Evolutionary conservation across 2,888 invertebrate species (phyloP), one percentile per base, ranked within the genome.

Genomic region (Noctua janthe): DNA sequence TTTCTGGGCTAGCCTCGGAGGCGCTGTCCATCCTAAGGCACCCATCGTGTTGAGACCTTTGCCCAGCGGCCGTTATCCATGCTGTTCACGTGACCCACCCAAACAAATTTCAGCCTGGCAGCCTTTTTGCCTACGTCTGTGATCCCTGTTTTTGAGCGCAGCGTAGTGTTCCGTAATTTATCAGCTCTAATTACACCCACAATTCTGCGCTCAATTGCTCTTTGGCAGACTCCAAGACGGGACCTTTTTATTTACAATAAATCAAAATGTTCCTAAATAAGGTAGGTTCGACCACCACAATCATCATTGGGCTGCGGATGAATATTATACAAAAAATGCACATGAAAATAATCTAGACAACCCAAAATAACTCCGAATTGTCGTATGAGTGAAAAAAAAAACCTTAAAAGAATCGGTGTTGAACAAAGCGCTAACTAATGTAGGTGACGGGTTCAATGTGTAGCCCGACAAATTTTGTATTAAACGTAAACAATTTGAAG

Each of bases 401-500:
- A 20, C 20, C 20, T 7, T 39, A 39, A 47, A 47, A 47, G n/a
- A 15, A 66, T 4, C 20, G 10, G 10, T 13, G 69, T 81, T 7
- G 0, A 67, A 74, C 43, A 49, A 43, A 56, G 3, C 17, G 17
- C 43, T 15, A 23, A 29, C 2, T 47, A 47, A 62, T 62, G 20
- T 43, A 13, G 13, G 15, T 35, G 15, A 35, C 20, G 43, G 7
- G 11, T 69, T 54, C 11, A 54, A 70, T 43, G 8, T 47, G 47
- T 47, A 43, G 7, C 10, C 47, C 70, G 88, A 91, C 87, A 84
- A 81, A 76, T 85, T 87, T 90, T 88, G 90, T 90, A 90, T 92
- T 88, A 91, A 90, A 91, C 91, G 93, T 94, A 94, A 94, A 95
- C 94, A 94, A 95, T 94, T 94, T 94, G 90, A 94, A 94, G 94